phyloP scores from a whole-genome alignment of 2,113 vertebrate genomes.

The Electrona antarctica region DNA sequence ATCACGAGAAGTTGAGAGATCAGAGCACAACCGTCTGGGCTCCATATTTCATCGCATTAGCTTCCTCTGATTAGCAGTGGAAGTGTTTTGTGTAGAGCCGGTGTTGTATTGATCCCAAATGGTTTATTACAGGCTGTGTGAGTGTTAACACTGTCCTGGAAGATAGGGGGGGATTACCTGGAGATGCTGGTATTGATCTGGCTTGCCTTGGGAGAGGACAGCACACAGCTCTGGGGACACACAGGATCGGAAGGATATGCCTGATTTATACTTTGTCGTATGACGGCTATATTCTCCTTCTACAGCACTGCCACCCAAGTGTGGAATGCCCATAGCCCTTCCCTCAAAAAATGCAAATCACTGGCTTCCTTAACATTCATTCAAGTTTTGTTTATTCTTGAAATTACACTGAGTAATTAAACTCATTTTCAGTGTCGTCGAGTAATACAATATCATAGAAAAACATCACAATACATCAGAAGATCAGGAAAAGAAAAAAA shows the following conservation, averaged over 20 bases:
- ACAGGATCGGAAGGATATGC: conserved; percentile 20
- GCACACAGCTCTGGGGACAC: conserved; percentile 29
- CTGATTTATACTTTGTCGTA: too few species aligned
- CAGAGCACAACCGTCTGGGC: conserved; percentile 37
- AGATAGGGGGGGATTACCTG: conserved; percentile 64
- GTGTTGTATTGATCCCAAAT: conserved; percentile 61
- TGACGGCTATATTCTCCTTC: too few species aligned
- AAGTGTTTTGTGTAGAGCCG: conserved; percentile 59
- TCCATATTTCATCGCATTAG: conserved; percentile 53
- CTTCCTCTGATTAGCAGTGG: conserved; percentile 28
- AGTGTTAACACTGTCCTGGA: conserved; percentile 59
- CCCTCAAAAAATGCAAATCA: too few species aligned
- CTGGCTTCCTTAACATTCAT: too few species aligned
- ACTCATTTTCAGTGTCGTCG: too few species aligned
- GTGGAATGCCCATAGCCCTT: too few species aligned
- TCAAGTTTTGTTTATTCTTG: too few species aligned
- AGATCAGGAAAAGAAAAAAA: too few species aligned
- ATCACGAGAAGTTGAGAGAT: conserved; percentile 41
- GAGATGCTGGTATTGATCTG: conserved; percentile 67
- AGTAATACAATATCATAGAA: too few species aligned
- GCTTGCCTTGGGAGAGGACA: conserved; percentile 54
- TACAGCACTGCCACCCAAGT: too few species aligned
- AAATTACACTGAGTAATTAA: too few species aligned
- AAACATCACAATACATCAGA: too few species aligned
- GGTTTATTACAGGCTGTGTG: conserved; percentile 63